Conservation (phyloP, 2,113 vertebrate species). For the Clarias batrachus region DNA sequence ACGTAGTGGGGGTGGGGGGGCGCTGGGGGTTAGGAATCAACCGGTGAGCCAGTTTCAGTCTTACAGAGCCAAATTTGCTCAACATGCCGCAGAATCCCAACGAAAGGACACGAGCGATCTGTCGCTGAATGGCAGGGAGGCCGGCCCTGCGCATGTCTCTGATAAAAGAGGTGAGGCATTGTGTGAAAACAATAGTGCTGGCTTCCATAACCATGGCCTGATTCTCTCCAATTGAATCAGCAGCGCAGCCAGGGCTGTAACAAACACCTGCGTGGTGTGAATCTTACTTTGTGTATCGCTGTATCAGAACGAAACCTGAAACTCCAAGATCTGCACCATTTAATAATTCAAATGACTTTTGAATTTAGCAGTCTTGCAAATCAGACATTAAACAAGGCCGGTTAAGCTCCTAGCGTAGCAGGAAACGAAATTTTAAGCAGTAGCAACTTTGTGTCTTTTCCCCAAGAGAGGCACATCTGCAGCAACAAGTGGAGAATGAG, state of each 20-base stretch:
- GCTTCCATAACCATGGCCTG: constrained; percentile 28
- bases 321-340: constrained; percentile 31
- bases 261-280: constrained; percentile 43
- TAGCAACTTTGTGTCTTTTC: not conserved
- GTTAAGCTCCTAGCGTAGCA: not conserved
- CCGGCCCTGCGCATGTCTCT: constrained; percentile 8
- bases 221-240: constrained; percentile 18
- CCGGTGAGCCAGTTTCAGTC: constrained; percentile 16
- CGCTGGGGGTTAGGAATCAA: constrained; percentile 17
- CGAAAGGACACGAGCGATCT: not conserved
- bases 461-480: constrained; percentile 10
- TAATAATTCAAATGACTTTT: constrained; percentile 46
- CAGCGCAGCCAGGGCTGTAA: constrained; percentile 1
- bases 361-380: constrained; percentile 35
- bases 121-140: constrained; percentile 5
- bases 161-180: constrained; percentile 6
- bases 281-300: constrained; percentile 21
- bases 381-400: constrained; percentile 10
- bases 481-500: not conserved
- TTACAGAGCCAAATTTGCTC: constrained; percentile 1
- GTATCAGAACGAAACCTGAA: constrained; percentile 47
- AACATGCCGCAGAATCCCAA: constrained; percentile 2
- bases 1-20: constrained; percentile 20
- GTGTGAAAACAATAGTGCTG: constrained; percentile 23
- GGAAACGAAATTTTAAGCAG: constrained; percentile 18